A percentile compares a stretch with the other conserved stretches of the same genome.
These are phyloP conservation scores for Teleogryllus occipitalis DNA, from an alignment of 1,140 invertebrate genomes.

Conservation along the genomic window DNA sequence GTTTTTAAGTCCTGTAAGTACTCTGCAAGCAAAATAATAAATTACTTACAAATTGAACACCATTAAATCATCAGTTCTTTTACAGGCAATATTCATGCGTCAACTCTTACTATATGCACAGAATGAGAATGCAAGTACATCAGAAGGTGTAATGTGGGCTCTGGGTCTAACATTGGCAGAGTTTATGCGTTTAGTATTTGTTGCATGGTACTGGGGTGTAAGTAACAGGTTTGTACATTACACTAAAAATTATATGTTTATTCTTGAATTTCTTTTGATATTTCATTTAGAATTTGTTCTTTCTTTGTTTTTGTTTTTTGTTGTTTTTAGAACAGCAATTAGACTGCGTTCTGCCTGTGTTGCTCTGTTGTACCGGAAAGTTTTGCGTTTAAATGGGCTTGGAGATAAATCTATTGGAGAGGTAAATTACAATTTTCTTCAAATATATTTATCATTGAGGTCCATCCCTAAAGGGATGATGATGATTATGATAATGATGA, in stretches of 20 bases:
- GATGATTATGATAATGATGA: neutral
- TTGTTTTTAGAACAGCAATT: constrained; percentile 44
- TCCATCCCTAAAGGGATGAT: neutral
- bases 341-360: constrained; percentile 50
- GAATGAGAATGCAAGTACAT: constrained; percentile 32
- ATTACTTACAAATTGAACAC: neutral
- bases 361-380: constrained; percentile 53
- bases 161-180: constrained; percentile 44
- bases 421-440: constrained; percentile 34
- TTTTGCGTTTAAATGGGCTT: constrained; percentile 47
- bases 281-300: neutral
- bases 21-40: constrained; percentile 7
- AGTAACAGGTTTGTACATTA: constrained; percentile 38
- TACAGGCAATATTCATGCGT: constrained; percentile 48
- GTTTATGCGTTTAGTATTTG: constrained; percentile 45
- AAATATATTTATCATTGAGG: neutral
- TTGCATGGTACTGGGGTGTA: constrained; percentile 51
- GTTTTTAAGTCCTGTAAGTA: constrained; percentile 53
- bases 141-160: constrained; percentile 44
- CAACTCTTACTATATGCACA: constrained; percentile 45
- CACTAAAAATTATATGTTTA: neutral
- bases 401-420: constrained; percentile 50
- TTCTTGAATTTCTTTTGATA: neutral
- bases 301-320: neutral
- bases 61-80: neutral